Base-by-base conservation (phyloP, 2,888 invertebrate genomes). In the Limnephilus auricula region DNA sequence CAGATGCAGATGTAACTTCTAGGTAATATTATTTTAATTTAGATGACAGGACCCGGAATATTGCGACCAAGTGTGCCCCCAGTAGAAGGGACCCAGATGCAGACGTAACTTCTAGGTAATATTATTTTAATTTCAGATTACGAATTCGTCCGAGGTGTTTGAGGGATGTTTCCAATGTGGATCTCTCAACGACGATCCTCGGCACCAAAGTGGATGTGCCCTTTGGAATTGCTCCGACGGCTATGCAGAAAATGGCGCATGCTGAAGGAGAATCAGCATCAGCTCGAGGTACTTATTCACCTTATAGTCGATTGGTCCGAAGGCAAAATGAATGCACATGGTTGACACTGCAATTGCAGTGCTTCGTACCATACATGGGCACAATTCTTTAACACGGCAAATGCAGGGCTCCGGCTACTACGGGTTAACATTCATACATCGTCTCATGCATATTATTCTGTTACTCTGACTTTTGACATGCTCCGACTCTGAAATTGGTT, bases 211-310 rank as follows among this genome's bases (percentile, higher is more conserved):
- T 98, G 1, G 95, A 97, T 2, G 97, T 98, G 95, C 98, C 98
- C 0, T 94, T 98, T 79, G 99, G 98, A 13, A 96, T 99, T 92
- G 97, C 99, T 0, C 99, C 99, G 0, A 97, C 98, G 2, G 99
- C 99, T 0, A 98, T 99, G 98, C 99, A 99, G 94, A 96, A 97
- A 94, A 97, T 99, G 98, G 99, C 99, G 0, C 98, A 99, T 95
- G 97, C 97, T 0, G 98, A 98, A 31, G 99, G 99, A 10, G 99
- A 99, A 95, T 95, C 97, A 92, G 99, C 98, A 88, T 98, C 97
- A 94, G 98, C 97, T 2, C 97, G 95, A 96, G 98, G 98, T 98
- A 95, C 25, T 37, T 25, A 84, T n/a, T 84, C 6, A 40, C n/a
- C 37, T 84, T 2, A 30, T 94, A 91, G 85, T 32, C 25, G 2